Evolutionary conservation across 2,113 vertebrate genomes (phyloP), one percentile per base, ranked within the genome.

Genomic region (Dasyornis broadbenti): DNA sequence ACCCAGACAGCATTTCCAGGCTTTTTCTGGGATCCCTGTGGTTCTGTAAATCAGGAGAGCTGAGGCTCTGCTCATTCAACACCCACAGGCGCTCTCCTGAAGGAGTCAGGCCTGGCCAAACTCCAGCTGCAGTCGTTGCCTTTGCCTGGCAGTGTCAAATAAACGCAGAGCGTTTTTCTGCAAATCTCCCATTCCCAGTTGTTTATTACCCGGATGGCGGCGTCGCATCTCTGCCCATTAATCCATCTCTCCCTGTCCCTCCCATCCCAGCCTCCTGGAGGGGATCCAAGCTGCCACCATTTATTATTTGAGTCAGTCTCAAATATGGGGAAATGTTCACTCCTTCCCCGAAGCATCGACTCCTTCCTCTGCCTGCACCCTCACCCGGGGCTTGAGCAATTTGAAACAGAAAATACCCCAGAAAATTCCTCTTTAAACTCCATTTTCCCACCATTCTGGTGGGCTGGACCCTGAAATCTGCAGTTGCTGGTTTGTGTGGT

Each of bases 221-320:
- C 49, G 14, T 86, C 60, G 1, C 60, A 56, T 82, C 91, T 81
- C 80, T 94, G 92, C 60, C 89, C 77, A 68, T 91, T 94, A 86
- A 92, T 91, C 82, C 1, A 1, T n/a, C n/a, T n/a, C n/a, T n/a
- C n/a, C n/a, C n/a, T 66, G 56, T 52, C 54, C 76, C 79, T 89
- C 7, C 82, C 54, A 20, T 80, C 77, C 47, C 75, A 95, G 53
- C 20, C 40, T 90, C 69, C 77, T 91, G 77, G 81, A 94, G 61
- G 37, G 66, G 49, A 18, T 78, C 89, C 84, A 89, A 66, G 77
- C 91, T 95, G 86, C 86, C 89, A 66, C 70, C 73, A 61, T 87
- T 91, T 82, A 86, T 95, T 95, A 87, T 68, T 82, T 28, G 86
- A 95, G 70, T 89, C 93, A 56, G 5, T 61, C 84, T 95, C n/a